phyloP scores from a whole-genome alignment of 2,797 vertebrate genomes.

The Micropoecilia bifurca region DNA sequence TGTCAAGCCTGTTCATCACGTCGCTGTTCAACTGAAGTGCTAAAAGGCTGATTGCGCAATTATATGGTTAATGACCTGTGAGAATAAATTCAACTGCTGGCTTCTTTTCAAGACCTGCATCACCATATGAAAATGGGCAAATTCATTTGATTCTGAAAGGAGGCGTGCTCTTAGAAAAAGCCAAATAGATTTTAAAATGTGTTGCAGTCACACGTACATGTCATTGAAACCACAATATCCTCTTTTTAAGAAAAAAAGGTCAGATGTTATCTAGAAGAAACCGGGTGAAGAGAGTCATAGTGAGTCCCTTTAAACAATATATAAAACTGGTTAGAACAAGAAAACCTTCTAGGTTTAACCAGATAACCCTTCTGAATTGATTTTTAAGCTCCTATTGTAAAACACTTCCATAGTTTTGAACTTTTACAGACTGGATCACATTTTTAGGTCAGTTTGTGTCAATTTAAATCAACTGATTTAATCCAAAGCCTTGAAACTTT shows the following conservation, averaged over 20 bases:
- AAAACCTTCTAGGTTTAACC: too few relatives aligned
- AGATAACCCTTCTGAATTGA: too few relatives aligned
- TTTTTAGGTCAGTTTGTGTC: background rate
- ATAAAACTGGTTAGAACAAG: too few relatives aligned
- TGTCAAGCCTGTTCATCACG: background rate
- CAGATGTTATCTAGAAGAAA: too few relatives aligned
- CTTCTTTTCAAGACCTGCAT: background rate
- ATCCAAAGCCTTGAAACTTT: background rate
- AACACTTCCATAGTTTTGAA: background rate
- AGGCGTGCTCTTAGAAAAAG: background rate
- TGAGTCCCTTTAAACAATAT: too few relatives aligned
- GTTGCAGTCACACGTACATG: background rate
- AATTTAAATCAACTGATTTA: background rate
- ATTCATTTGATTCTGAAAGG: background rate
- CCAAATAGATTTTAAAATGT: accelerated
- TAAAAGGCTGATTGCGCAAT: too few relatives aligned
- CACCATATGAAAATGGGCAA: background rate
- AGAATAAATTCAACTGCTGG: too few relatives aligned
- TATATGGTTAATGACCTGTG: too few relatives aligned
- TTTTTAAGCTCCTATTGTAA: background rate
- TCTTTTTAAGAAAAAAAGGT: background rate
- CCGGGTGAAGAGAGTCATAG: too few relatives aligned
- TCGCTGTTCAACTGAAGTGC: background rate
- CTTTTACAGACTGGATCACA: background rate
- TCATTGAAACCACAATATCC: background rate